phyloP scores from a whole-genome alignment of 2,797 vertebrate species.

The Rhabdophis nuchalis region DNA sequence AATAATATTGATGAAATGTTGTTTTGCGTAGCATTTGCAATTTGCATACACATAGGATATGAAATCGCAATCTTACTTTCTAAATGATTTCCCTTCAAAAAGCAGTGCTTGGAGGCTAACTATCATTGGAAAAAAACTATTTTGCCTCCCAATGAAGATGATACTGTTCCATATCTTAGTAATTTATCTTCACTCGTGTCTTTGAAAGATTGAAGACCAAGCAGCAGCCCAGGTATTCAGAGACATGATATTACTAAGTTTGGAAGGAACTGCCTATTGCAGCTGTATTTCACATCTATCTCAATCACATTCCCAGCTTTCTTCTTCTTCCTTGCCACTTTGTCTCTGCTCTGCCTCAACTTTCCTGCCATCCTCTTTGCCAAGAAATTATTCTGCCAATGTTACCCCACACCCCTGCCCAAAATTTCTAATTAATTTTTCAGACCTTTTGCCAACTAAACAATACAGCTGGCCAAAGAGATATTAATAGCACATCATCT shows the following conservation, averaged over 20 bases:
- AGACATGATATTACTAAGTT: constrained; percentile 35
- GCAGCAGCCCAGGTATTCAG: constrained; percentile 40
- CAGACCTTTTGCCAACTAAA: constrained; percentile 23
- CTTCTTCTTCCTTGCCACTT: neutral
- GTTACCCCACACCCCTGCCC: constrained; percentile 9
- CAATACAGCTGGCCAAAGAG: constrained; percentile 30
- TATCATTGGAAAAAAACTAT: neutral
- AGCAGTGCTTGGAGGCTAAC: neutral
- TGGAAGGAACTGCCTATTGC: constrained; percentile 22
- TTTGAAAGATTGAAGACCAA: constrained; percentile 29
- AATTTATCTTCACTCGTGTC: constrained; percentile 14
- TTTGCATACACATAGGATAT: neutral
- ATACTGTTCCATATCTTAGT: neutral
- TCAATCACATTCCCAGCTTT: neutral
- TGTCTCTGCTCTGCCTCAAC: constrained; percentile 28
- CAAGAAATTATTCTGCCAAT: neutral
- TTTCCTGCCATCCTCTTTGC: constrained; percentile 17
- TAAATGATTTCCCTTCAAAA: neutral
- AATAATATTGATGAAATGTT: neutral
- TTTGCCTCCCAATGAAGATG: neutral
- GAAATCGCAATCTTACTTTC: neutral
- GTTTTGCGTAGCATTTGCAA: neutral
- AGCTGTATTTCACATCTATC: neutral
- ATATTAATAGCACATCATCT: constrained; percentile 35
- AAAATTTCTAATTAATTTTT: constrained; percentile 35